A percentile compares a stretch with the other conserved stretches of the same genome.
Evolutionary conservation across 30 jellyfish, hydroid and myxozoan species (phyloP).

Genomic region (Chrysaora quinquecirrha): DNA sequence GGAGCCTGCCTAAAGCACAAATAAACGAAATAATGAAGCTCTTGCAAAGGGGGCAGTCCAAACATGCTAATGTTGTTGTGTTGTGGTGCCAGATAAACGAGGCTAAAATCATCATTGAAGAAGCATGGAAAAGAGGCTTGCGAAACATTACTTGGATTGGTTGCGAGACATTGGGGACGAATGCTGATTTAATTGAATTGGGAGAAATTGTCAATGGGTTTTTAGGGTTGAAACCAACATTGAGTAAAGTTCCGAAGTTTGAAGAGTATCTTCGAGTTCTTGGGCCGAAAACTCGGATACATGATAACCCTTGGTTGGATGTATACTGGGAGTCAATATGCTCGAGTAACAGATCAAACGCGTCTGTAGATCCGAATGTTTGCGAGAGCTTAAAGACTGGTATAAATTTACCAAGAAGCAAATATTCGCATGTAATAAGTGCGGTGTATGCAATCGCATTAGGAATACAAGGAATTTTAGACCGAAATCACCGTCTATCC

Average conservation of each 20-base stretch:
- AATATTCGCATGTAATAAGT: slow-evolving; percentile 68
- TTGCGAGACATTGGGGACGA: slow-evolving; percentile 77
- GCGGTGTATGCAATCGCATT: slow-evolving; percentile 83
- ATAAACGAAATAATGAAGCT: slow-evolving; percentile 29
- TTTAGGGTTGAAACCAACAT: slow-evolving; percentile 63
- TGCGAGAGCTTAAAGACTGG: slow-evolving; percentile 31
- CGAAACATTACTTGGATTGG: slow-evolving; percentile 84
- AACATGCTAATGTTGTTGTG: slow-evolving; percentile 70
- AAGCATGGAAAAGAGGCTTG: slow-evolving; percentile 57
- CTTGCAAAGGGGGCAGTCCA: slow-evolving; percentile 8
- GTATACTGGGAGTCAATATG: slow-evolving; percentile 48
- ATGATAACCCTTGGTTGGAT: slow-evolving; percentile 74
- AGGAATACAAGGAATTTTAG: slow-evolving; percentile 56
- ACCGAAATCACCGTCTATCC: not conserved
- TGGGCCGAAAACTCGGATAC: not conserved
- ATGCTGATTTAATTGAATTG: slow-evolving; percentile 24
- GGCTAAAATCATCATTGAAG: slow-evolving; percentile 69
- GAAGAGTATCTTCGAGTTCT: slow-evolving; percentile 42
- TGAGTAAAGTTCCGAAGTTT: slow-evolving; percentile 42
- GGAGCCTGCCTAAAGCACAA: slow-evolving; percentile 16
- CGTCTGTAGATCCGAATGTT: no score
- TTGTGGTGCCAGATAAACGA: slow-evolving; percentile 79
- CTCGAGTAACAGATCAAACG: not conserved
- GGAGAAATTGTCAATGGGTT: slow-evolving; percentile 47
- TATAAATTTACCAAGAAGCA: slow-evolving; percentile 38